phyloP scores from a whole-genome alignment of 2,797 vertebrate species.

The Acomys russatus region DNA sequence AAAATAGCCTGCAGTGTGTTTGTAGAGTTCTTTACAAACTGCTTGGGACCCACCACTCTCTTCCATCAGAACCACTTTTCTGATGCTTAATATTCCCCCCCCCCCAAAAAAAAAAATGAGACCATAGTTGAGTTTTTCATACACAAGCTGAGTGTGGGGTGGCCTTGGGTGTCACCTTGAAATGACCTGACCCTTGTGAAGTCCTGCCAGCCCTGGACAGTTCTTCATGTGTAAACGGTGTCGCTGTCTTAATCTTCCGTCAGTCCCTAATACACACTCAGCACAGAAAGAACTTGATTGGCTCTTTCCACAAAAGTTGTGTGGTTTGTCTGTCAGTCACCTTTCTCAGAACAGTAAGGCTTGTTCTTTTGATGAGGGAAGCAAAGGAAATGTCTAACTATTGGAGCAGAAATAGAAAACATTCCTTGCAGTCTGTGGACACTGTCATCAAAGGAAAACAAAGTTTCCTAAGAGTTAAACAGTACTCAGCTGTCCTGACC shows the following conservation, averaged over 20 bases:
- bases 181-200: background rate
- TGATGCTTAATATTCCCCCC: slow-evolving; percentile 36
- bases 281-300: slow-evolving; percentile 31
- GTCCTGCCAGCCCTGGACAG: background rate
- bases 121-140: background rate
- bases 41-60: background rate
- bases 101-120: slow-evolving; percentile 31
- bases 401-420: slow-evolving; percentile 51
- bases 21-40: slow-evolving; percentile 39
- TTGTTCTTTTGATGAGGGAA: slow-evolving; percentile 55
- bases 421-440: slow-evolving; percentile 71
- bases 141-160: background rate
- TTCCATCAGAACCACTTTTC: slow-evolving; percentile 31
- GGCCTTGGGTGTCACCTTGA: background rate
- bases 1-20: slow-evolving; percentile 41
- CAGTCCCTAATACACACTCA: background rate
- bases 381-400: slow-evolving; percentile 19
- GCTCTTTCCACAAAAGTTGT: slow-evolving; percentile 17
- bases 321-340: background rate
- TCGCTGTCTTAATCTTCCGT: slow-evolving; percentile 9
- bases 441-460: slow-evolving; percentile 68
- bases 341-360: slow-evolving; percentile 68
- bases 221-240: slow-evolving; percentile 27
- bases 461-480: slow-evolving; percentile 54
- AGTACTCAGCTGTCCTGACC: slow-evolving; percentile 41